A percentile compares a stretch with the other conserved stretches of the same genome.
Conservation (phyloP, 1,140 invertebrate species). For the Gryllus bimaculatus region DNA sequence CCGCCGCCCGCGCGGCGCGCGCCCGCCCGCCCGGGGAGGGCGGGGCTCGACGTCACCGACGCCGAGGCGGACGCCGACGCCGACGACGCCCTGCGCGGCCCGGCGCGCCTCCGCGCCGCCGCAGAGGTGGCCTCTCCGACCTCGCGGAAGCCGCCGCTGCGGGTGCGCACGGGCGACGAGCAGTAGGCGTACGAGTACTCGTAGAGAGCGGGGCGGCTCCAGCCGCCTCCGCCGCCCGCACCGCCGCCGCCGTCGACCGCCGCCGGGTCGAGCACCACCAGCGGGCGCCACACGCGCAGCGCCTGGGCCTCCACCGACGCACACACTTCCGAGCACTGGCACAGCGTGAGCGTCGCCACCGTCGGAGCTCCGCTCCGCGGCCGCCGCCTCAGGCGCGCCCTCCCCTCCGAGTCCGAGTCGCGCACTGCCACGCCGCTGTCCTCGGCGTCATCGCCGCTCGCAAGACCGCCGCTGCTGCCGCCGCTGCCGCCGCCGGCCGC, state of each 20-base stretch:
- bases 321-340: background rate
- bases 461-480: background rate
- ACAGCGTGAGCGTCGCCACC: background rate
- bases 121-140: background rate
- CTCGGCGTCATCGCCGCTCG: background rate
- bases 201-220: background rate
- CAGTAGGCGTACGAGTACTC: background rate
- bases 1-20: background rate
- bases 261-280: background rate
- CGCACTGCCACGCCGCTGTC: background rate
- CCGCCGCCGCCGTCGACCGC: background rate
- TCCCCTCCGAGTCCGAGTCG: background rate
- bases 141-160: background rate
- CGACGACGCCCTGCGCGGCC: conserved; percentile 1
- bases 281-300: background rate
- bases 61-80: background rate
- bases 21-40: background rate
- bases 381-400: background rate
- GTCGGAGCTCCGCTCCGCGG: background rate
- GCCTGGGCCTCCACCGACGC: background rate
- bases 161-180: background rate
- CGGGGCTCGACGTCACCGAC: background rate
- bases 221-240: background rate
- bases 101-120: background rate
- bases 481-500: too few species aligned